Base-by-base conservation (phyloP, 2,888 invertebrate genomes). In the Amblyjoppa proteus region DNA sequence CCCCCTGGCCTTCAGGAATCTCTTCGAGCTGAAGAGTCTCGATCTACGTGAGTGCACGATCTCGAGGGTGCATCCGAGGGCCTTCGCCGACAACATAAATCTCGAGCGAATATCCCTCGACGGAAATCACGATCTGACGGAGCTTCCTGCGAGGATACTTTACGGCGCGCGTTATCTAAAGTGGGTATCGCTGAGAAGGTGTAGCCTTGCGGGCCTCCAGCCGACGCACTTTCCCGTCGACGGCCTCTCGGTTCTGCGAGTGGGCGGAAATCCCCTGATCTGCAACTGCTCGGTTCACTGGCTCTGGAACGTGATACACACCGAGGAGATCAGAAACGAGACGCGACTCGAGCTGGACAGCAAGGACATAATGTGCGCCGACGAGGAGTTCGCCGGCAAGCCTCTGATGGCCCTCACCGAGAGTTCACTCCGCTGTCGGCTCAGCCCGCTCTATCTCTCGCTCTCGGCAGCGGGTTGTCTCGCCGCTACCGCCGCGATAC, bases 201-300 rank as follows among this genome's bases (percentile, higher is more conserved):
- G 97, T 94, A 96, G 96, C 71, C 94, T 98, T 84, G 96, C 96
- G 89, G 96, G 97, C 0, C 94, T 98, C 9, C 97, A 97, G 92
- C 97, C 97, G 0, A 96, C 97, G 41, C 97, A 97, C 93, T 97
- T 97, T 91, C 98, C 97, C 45, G 95, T 98, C 90, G 97, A 98
- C 92, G 96, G 97, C 89, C 94, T 98, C 89, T 95, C 96, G 91
- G 96, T 96, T 84, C 95, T 98, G 49, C 96, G 96, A 88, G 95
- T 98, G 76, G 97, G 97, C 49, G 97, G 97, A 45, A 98, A 98
- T 94, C 98, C 98, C 0, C 95, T 98, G 87, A 95, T 96, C 84
- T 98, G 98, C 94, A 98, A 98, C 94, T 98, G 98, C 92, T 97
- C 98, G 74, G 94, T 98, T 84, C 95, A 97, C 86, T 98, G 98